Base-by-base conservation (phyloP, 2,888 invertebrate species). In the Cheilosia grossa region DNA sequence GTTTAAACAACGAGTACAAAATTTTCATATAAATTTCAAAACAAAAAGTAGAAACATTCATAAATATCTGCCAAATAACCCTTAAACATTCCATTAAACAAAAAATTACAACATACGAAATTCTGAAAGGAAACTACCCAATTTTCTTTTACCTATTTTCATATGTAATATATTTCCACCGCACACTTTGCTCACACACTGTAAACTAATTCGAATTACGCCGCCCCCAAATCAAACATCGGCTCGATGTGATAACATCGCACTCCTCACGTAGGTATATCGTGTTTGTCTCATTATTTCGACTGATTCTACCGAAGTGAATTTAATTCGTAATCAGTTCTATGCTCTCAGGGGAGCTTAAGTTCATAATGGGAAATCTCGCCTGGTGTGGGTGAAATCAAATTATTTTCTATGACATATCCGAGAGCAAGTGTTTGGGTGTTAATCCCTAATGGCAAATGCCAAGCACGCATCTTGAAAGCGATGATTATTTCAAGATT, bases 311-410 rank as follows among this genome's bases (percentile, higher is more conserved):
- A 44, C 53, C 17, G 63, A 80, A 77, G 42, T 49, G 69, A 74
- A 83, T 67, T 73, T 63, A 83, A 79, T 79, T 83, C 63, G 82
- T 59, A 73, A 83, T 83, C 79, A 83, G 73, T 69, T 69, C 63
- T 53, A 40, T 51, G 10, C 72, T 54, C 67, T 58, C 54, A 15
- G 21, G 54, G 63, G 61, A 63, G 69, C 51, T 51, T 1, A 53
- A 17, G 66, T 61, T 51, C 78, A 63, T 33, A 17, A 53, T 17
- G 19, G 30, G 30, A 30, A 30, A 30, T 2, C 30, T 30, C 9
- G 9, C 2, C 19, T 4, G 10, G 4, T 27, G 19, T 27, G 30
- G 17, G n/a, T 19, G 53, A 58, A 77, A 70, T 77, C 64, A 75
- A 72, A 82, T 58, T 54, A 58, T 44, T 54, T 37, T 40, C 30